Percentiles rank a stretch among this genome's conserved stretches.
phyloP scores from a whole-genome alignment of 2,113 vertebrate genomes.

The Mus pahari region DNA sequence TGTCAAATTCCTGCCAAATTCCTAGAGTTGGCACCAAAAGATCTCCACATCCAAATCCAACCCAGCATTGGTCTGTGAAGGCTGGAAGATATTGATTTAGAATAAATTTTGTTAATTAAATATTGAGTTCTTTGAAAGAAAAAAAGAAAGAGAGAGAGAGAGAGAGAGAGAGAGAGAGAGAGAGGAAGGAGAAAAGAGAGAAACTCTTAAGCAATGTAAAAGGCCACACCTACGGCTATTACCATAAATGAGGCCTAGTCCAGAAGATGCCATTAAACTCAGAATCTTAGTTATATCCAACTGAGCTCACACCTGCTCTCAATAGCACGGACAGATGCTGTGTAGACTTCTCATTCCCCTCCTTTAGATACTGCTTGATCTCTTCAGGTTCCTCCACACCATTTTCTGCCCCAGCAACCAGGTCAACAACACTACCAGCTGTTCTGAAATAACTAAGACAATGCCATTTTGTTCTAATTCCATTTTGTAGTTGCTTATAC shows the following conservation, averaged over 20 bases:
- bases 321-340: background rate
- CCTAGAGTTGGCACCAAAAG: no score
- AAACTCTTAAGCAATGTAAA: background rate
- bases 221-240: background rate
- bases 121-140: background rate
- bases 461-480: background rate
- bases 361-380: rapidly evolving
- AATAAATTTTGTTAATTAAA: background rate
- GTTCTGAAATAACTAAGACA: background rate
- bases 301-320: background rate
- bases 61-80: no score
- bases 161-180: no score
- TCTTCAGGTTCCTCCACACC: background rate
- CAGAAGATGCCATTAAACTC: background rate
- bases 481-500: background rate
- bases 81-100: background rate
- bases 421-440: background rate
- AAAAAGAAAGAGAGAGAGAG: rapidly evolving
- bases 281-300: background rate
- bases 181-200: no score
- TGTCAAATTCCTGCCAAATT: no score
- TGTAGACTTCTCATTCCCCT: slow-evolving; percentile 11
- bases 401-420: slow-evolving; percentile 26
- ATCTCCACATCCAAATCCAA: background rate
- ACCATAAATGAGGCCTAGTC: background rate